Conservation (phyloP, 2,888 invertebrate species). For the Gastrophysa polygoni region DNA sequence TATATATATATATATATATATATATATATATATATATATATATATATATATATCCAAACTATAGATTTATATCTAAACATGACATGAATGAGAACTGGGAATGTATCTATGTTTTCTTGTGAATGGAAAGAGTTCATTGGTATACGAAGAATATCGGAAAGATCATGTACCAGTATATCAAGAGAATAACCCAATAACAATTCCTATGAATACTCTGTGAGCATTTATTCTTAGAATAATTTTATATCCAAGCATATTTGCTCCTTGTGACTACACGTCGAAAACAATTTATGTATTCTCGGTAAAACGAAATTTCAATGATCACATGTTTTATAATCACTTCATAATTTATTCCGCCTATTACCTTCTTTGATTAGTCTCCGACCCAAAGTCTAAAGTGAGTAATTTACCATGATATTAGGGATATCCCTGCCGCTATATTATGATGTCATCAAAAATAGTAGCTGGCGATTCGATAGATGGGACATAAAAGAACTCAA, state of each 20-base stretch:
- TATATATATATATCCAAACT: too few species aligned
- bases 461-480: too few species aligned
- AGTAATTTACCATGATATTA: background rate
- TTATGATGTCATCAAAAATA: background rate
- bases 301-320: background rate
- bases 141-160: background rate
- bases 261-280: background rate
- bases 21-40: too few species aligned
- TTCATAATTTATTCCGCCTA: background rate
- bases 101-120: too few species aligned
- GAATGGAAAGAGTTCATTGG: too few species aligned
- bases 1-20: too few species aligned
- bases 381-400: background rate
- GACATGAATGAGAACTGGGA: too few species aligned
- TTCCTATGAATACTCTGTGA: background rate
- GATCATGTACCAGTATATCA: background rate
- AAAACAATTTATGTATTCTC: background rate
- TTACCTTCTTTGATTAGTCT: background rate
- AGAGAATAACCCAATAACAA: background rate
- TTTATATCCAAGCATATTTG: background rate
- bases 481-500: too few species aligned
- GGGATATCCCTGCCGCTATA: background rate
- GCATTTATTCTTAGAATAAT: background rate
- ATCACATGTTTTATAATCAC: background rate
- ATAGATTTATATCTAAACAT: too few species aligned